Conservation (phyloP, 2,888 invertebrate species). For the Clistopyga incitator region DNA sequence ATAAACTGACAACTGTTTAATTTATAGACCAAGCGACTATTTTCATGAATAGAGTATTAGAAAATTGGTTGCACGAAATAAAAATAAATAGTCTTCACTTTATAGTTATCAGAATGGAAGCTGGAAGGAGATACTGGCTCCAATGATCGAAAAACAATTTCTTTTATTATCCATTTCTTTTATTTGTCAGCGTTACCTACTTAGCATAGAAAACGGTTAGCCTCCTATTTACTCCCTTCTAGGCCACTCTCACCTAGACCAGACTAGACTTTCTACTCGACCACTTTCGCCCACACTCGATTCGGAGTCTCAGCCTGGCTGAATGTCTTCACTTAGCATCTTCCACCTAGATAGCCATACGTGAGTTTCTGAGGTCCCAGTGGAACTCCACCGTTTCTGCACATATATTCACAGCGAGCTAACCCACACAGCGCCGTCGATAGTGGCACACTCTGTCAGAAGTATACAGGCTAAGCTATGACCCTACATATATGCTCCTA, state of each 20-base stretch:
- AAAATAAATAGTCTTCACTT: too few species aligned
- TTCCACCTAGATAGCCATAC: conserved; percentile 3
- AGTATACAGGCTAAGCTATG: conserved; percentile 41
- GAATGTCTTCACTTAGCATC: conserved; percentile 37
- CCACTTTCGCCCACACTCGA: conserved; percentile 13
- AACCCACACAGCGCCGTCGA: neutral
- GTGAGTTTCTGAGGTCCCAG: conserved; percentile 1
- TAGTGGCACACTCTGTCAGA: conserved; percentile 11
- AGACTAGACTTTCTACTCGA: neutral
- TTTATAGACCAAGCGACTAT: too few species aligned
- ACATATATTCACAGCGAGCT: neutral
- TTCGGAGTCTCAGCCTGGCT: conserved; percentile 10
- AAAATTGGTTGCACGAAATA: too few species aligned
- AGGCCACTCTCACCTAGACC: neutral
- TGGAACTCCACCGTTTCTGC: conserved; percentile 3
- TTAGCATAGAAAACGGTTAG: neutral
- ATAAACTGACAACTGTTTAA: too few species aligned
- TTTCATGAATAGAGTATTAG: too few species aligned
- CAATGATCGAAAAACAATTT: neutral
- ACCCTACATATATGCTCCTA: conserved; percentile 32
- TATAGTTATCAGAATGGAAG: too few species aligned
- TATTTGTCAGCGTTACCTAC: neutral
- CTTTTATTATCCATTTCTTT: too few species aligned
- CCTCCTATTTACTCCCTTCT: neutral
- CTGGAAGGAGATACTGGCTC: neutral